Evolutionary conservation across 2,113 vertebrate genomes (phyloP).

Genomic region (Dolichallabes microphthalmus): DNA sequence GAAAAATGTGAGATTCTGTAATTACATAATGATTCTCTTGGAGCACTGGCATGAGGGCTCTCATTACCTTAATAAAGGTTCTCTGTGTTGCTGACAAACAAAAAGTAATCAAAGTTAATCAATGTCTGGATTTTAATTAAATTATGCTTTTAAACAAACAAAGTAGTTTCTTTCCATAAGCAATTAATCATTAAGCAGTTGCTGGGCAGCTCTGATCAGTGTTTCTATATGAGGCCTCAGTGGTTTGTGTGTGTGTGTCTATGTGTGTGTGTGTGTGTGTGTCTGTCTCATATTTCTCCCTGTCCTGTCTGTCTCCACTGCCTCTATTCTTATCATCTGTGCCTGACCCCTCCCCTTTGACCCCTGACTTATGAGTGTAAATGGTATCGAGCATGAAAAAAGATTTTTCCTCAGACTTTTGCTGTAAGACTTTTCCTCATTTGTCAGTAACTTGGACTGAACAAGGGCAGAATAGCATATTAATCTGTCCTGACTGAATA

Average conservation of each 20-base stretch:
- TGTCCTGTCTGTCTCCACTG: conserved; percentile 4
- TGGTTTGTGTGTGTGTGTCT: conserved; percentile 20
- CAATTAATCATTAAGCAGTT: conserved; percentile 37
- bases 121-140: not conserved
- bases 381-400: conserved; percentile 22
- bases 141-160: not conserved
- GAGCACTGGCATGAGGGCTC: not conserved
- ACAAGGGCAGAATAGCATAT: not conserved
- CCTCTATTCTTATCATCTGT: conserved; percentile 27
- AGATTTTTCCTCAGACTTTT: conserved; percentile 13
- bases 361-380: conserved; percentile 44
- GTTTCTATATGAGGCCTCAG: conserved; percentile 40
- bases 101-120: not conserved
- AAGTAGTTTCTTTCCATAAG: conserved; percentile 3
- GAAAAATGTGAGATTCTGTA: not conserved
- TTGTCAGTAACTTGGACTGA: conserved; percentile 16
- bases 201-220: conserved; percentile 33
- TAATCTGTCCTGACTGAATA: conserved; percentile 12
- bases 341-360: conserved; percentile 35
- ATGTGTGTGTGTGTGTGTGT: not conserved
- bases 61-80: not conserved
- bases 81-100: not conserved
- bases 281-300: not conserved
- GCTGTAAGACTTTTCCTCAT: not conserved
- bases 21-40: not conserved